phyloP scores from a whole-genome alignment of 2,888 invertebrate species.

The Torymus auratus region DNA sequence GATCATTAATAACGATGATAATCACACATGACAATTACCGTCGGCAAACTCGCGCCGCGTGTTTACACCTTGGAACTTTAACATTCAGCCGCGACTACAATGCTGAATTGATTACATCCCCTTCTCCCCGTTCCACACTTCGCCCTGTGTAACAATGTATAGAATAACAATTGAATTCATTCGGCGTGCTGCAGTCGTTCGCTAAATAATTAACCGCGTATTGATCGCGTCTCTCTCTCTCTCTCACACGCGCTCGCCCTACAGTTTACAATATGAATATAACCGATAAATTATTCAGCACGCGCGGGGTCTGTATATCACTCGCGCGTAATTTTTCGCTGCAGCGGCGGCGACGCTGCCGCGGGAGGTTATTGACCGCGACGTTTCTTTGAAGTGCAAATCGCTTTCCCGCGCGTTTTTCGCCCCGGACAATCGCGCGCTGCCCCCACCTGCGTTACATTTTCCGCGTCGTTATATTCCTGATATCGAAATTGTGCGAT shows the following conservation, averaged over 20 bases:
- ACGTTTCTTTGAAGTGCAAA: constrained; percentile 21
- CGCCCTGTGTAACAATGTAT: not conserved
- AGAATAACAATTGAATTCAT: not conserved
- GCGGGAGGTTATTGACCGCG: not conserved
- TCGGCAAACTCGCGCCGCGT: not conserved
- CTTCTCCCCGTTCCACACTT: too few relatives aligned
- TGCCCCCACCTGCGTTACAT: not conserved
- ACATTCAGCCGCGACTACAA: not conserved
- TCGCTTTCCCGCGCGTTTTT: constrained; percentile 5
- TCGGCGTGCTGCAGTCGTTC: not conserved
- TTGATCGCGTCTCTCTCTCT: not conserved
- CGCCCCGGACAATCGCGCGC: not conserved
- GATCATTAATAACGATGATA: too few relatives aligned
- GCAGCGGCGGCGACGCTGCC: too few relatives aligned
- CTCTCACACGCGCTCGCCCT: too few relatives aligned
- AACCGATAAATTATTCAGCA: constrained; percentile 39
- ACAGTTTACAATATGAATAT: constrained; percentile 32
- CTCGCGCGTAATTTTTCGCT: constrained; percentile 19
- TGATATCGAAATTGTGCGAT: not conserved
- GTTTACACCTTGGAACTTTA: constrained; percentile 10
- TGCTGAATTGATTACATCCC: too few relatives aligned
- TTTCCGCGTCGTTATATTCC: not conserved
- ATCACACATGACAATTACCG: too few relatives aligned
- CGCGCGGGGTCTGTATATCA: not conserved
- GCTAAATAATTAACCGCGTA: constrained; percentile 34